Evolutionary conservation across 2,888 invertebrate genomes (phyloP), one percentile per base, ranked within the genome.

Genomic region (Acutogordius australiensis): DNA sequence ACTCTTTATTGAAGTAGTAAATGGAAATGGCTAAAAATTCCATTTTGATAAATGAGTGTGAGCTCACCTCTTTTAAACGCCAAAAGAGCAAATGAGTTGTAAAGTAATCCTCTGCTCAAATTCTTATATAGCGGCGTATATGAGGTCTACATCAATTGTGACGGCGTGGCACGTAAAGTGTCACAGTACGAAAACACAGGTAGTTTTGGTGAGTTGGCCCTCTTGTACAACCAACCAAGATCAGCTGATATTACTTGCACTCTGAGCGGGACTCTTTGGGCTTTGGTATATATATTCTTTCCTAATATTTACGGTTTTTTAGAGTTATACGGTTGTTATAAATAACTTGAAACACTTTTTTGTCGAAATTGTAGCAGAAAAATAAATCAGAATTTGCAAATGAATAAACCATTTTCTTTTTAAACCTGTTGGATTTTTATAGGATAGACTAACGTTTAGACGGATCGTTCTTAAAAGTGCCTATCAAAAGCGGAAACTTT

Each of bases 211-310:
- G 71, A 71, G 62, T 64, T 71, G 29, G 71, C 71, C 1, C 65
- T 71, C 2, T 66, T 71, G 66, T 70, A 71, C 65, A 71, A 70
- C 64, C 69, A 69, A 69, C 70, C 70, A 1, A 65, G 71, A 18
- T 69, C 70, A 2, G 70, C 70, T n/a, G 68, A 70, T 1, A 68
- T 71, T 21, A 64, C 66, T 1, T 67, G 70, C 1, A 65, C 65
- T 18, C 66, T 67, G 0, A 63, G 63, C 2, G 60, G 57, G 1
- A 70, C 70, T 2, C 64, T 71, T 21, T 71, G 71, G 71, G 70
- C 70, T 45, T 70, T 71, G 23, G 51, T 51, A 51, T 18, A 37
- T 13, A 37, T 37, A 13, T 13, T 37, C 8, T 37, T 37, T 37
- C 8, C 8, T 37, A 8, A 37, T n/a, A n/a, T n/a, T n/a, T n/a